A percentile compares a stretch with the other conserved stretches of the same genome.
Conservation (phyloP, 2,888 invertebrate species). For the Seladonia tumulorum region DNA sequence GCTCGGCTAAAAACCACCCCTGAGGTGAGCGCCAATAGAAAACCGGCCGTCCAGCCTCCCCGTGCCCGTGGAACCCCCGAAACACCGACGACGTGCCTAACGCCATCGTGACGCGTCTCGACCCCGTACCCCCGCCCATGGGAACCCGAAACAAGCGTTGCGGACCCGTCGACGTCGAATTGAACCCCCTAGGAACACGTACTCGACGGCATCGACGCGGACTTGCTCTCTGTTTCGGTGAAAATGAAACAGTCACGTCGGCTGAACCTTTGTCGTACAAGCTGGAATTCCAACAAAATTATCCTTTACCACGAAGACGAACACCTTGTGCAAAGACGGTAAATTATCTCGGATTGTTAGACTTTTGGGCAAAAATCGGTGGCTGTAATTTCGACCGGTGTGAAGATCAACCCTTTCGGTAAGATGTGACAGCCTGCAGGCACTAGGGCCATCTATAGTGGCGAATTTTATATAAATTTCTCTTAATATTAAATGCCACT, state of each 20-base stretch:
- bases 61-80: slow-evolving; percentile 58
- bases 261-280: neutral
- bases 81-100: slow-evolving; percentile 51
- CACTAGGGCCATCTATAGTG: too few relatives aligned
- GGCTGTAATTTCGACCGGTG: too few relatives aligned
- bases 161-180: neutral
- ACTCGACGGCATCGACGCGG: neutral
- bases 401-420: too few relatives aligned
- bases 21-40: slow-evolving; percentile 80
- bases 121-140: slow-evolving; percentile 17
- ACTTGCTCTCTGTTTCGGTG: neutral
- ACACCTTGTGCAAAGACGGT: neutral
- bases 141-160: slow-evolving; percentile 28
- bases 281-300: neutral
- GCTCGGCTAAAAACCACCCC: slow-evolving; percentile 82
- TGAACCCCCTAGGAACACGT: neutral
- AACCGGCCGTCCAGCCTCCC: slow-evolving; percentile 72
- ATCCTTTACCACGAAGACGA: neutral
- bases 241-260: neutral
- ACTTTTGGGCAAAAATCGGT: neutral
- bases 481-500: too few relatives aligned
- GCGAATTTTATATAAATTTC: too few relatives aligned
- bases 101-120: slow-evolving; percentile 65
- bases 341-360: too few relatives aligned
- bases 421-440: too few relatives aligned